Conservation (phyloP, 2,797 vertebrate species). For the Coluber constrictor region DNA sequence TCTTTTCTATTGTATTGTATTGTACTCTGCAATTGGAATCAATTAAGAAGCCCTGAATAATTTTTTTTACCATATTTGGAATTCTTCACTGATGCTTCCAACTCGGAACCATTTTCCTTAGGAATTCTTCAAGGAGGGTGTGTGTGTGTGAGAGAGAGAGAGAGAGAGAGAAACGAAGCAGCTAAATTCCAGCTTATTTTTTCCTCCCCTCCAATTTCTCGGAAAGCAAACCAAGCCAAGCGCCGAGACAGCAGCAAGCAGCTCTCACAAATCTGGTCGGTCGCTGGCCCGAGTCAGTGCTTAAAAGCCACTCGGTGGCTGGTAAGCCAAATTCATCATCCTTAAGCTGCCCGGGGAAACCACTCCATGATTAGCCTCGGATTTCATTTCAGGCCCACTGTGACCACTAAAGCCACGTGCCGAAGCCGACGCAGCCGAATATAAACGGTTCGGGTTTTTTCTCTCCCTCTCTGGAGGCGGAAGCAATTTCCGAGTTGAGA, state of each 20-base stretch:
- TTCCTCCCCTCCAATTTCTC: not conserved
- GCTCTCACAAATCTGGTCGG: not conserved
- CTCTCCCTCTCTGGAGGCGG: not conserved
- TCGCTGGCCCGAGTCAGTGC: not conserved
- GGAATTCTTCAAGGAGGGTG: not conserved
- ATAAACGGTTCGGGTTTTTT: not conserved
- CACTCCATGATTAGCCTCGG: not conserved
- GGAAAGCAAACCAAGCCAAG: not conserved
- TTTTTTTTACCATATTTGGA: not conserved
- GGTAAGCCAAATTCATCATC: not conserved
- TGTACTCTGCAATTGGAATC: not conserved
- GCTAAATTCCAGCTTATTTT: not conserved
- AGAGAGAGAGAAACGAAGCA: no score
- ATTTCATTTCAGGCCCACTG: conserved; percentile 14
- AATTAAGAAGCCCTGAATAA: not conserved
- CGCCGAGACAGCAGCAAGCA: not conserved
- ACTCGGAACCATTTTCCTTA: not conserved
- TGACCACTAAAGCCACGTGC: not conserved
- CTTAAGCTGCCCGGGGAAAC: conserved; percentile 13
- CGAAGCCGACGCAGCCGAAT: not conserved
- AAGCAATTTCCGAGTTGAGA: not conserved
- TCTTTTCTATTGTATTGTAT: no score
- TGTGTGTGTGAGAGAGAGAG: no score
- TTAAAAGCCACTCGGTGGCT: no score
- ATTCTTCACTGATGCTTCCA: not conserved